Evolutionary conservation across 2,888 invertebrate species (phyloP).

Genomic region (Lycaena phlaeas): DNA sequence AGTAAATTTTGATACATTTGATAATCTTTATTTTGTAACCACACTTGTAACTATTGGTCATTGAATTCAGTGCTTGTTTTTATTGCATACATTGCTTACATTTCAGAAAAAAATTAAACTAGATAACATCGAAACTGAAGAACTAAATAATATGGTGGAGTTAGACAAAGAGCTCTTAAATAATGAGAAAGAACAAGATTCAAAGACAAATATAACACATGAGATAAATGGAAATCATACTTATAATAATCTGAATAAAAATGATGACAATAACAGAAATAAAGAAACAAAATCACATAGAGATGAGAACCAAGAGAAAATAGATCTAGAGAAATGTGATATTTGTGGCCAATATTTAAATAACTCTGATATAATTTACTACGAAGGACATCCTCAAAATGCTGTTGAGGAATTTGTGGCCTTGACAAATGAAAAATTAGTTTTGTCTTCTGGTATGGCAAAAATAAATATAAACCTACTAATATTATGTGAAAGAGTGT

Average conservation of each 20-base stretch:
- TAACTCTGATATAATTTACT: slow-evolving; percentile 69
- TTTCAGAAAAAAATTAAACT: slow-evolving; percentile 41
- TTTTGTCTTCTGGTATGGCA: slow-evolving; percentile 80
- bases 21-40: too few species aligned
- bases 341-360: slow-evolving; percentile 61
- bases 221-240: slow-evolving; percentile 7
- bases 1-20: too few species aligned
- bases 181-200: slow-evolving; percentile 6
- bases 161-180: background rate
- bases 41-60: background rate
- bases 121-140: slow-evolving; percentile 10
- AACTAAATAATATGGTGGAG: background rate
- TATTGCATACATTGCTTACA: background rate
- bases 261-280: slow-evolving; percentile 7
- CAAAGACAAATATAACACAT: slow-evolving; percentile 10
- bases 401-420: slow-evolving; percentile 84
- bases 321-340: slow-evolving; percentile 48
- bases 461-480: too few species aligned
- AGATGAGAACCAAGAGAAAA: slow-evolving; percentile 11
- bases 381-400: slow-evolving; percentile 83
- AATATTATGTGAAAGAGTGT: too few species aligned
- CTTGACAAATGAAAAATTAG: slow-evolving; percentile 80
- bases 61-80: background rate
- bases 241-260: slow-evolving; percentile 13
- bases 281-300: background rate